Conservation (phyloP, 2,113 vertebrate species). For the Rhea americana region DNA sequence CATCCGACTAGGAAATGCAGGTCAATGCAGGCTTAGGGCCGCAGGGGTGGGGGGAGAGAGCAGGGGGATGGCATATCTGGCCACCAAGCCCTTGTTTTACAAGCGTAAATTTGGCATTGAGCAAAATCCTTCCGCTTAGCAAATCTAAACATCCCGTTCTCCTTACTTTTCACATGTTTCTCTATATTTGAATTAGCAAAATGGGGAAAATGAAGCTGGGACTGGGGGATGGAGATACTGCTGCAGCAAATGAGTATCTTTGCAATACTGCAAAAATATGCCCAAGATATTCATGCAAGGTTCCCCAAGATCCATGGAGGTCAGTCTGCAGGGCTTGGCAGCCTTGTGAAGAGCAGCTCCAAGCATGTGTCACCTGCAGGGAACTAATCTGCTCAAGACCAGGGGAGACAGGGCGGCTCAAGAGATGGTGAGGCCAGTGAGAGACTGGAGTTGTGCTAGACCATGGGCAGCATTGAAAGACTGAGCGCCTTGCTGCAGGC, state of each 20-base stretch:
- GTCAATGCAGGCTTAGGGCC: fast-evolving
- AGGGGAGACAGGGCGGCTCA: background rate
- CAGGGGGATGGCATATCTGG: background rate
- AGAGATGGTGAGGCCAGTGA: background rate
- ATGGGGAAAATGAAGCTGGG: background rate
- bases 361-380: background rate
- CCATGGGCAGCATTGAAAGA: background rate
- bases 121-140: background rate
- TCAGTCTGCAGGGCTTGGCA: too few relatives aligned
- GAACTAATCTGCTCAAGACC: background rate
- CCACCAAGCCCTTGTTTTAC: background rate
- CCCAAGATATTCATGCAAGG: background rate
- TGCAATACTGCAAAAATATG: background rate
- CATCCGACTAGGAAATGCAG: background rate
- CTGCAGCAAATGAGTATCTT: background rate
- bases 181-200: background rate
- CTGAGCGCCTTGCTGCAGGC: too few relatives aligned
- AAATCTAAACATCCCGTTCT: background rate
- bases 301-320: background rate
- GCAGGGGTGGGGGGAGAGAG: fast-evolving
- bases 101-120: fast-evolving
- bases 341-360: background rate
- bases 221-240: background rate
- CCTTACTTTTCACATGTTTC: background rate
- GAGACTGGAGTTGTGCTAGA: background rate